Base-by-base conservation (phyloP, 1,140 invertebrate species). In the Drosophila lowei region DNA sequence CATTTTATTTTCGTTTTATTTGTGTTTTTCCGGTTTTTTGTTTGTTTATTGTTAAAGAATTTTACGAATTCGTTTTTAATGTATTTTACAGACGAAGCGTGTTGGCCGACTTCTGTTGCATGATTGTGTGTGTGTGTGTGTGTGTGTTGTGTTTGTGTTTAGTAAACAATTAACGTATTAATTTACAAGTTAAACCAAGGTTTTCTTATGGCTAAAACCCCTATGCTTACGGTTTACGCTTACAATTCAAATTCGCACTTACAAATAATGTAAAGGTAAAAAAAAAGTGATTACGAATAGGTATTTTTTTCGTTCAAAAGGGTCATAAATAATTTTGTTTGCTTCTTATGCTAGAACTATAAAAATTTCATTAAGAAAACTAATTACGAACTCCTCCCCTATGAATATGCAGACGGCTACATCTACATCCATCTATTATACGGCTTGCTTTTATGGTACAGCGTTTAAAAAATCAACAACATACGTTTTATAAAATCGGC, bases 101-200 rank as follows among this genome's bases (percentile, higher is more conserved):
- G 44, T 44, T 38, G 48, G 55, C 56, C 56, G 9, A 42, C 46
- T 80, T 67, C 61, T 68, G 18, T 48, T 25, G 71, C 73, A 18
- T 30, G 43, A 64, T 46, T 66, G 43, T 73, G 44, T 67, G 34
- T 70, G 41, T 56, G 47, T 74, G 41, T 66, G 43, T 72, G 34
- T 67, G 34, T 70, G 41, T 56, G 34, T 74, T 47, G 13, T 54
- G 50, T 60, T 63, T 63, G 30, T 63, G 58, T 72, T 85, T 86
- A 88, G 77, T 86, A 86, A 86, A 86, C 85, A 86, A 77, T 85
- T 86, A 86, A 86, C 83, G 79, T 86, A 86, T 72, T 86, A 66
- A 84, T 80, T 86, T 75, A 86, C 86, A 83, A 86, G 77, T 86
- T 88, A 65, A 88, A 86, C 73, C 77, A 86, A 85, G 64, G 53